Evolutionary conservation across 2,113 vertebrate genomes (phyloP).

Genomic region (Poicephalus meyeri): DNA sequence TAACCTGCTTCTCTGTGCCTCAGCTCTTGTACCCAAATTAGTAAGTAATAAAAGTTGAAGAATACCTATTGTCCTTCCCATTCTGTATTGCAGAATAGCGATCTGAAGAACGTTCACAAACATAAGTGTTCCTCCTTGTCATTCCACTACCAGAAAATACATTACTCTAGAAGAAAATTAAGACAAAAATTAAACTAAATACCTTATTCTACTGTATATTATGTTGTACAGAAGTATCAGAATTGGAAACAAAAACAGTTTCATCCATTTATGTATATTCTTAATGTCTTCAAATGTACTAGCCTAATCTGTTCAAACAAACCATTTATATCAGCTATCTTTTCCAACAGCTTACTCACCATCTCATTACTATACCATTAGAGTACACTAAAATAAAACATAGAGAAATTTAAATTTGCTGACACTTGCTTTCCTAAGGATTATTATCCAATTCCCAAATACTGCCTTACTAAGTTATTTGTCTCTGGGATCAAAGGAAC

Average conservation of each 20-base stretch:
- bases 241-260: not conserved
- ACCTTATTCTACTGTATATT: not conserved
- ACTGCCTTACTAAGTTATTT: not conserved
- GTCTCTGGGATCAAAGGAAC: not conserved
- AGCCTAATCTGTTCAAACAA: not conserved
- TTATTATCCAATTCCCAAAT: not conserved
- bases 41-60: not conserved
- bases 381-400: not conserved
- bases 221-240: not conserved
- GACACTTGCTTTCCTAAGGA: not conserved
- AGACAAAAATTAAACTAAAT: slow-evolving; percentile 1
- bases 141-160: slow-evolving; percentile 86
- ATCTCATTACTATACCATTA: not conserved
- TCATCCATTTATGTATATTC: not conserved
- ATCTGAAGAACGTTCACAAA: slow-evolving; percentile 92
- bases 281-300: not conserved
- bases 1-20: not conserved
- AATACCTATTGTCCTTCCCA: slow-evolving; percentile 96
- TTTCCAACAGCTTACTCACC: not conserved
- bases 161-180: slow-evolving; percentile 77
- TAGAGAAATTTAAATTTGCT: not conserved
- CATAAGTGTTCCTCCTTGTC: slow-evolving; percentile 96
- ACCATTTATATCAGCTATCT: not conserved
- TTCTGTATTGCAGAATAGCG: slow-evolving; percentile 91
- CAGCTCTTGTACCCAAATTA: not conserved